phyloP scores from a whole-genome alignment of 2,113 vertebrate species.

The Sisor rabdophorus region DNA sequence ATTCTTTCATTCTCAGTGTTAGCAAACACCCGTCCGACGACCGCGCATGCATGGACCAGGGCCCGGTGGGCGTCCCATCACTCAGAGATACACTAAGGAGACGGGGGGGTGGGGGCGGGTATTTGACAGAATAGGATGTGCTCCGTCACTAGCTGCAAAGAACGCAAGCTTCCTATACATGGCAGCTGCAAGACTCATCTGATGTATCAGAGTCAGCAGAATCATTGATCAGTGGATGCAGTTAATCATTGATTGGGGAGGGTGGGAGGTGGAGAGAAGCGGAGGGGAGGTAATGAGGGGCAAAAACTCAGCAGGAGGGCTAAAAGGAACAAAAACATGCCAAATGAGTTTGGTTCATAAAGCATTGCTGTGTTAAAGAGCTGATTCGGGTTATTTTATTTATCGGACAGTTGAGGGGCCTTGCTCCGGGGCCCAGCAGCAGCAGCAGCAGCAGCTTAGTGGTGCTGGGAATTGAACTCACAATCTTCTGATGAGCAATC shows the following conservation, averaged over 20 bases:
- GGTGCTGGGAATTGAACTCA: no score
- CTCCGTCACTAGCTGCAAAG: conserved; percentile 62
- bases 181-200: conserved; percentile 71
- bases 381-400: neutral
- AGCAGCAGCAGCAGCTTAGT: no score
- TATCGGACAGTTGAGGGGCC: no score
- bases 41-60: conserved; percentile 37
- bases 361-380: neutral
- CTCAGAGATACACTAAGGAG: conserved; percentile 4
- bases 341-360: neutral
- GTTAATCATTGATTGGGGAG: conserved; percentile 76
- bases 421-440: no score
- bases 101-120: neutral
- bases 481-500: no score
- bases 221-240: conserved; percentile 70
- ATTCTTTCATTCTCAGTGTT: conserved; percentile 16
- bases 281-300: conserved; percentile 19
- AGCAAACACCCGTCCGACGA: conserved; percentile 42
- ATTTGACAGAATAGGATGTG: conserved; percentile 67
- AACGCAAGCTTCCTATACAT: conserved; percentile 75
- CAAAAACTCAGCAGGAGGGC: conserved; percentile 33
- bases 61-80: conserved; percentile 32
- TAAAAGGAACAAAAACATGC: neutral
- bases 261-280: conserved; percentile 53
- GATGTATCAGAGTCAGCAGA: conserved; percentile 76